Evolutionary conservation across 2,888 invertebrate species (phyloP).

Genomic region (Drosophila macrospina): DNA sequence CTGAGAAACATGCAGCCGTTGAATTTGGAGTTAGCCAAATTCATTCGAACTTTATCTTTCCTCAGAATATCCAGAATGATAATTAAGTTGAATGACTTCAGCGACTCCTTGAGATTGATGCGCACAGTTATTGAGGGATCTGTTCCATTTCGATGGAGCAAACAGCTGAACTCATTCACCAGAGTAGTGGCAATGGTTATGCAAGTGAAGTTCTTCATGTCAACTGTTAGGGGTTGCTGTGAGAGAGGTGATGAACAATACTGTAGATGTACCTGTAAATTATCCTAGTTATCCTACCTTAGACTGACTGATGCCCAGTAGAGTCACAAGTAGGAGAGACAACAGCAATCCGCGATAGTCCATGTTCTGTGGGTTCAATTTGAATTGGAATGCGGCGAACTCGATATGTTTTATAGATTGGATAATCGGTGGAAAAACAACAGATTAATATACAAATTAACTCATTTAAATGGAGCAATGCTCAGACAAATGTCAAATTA

Average conservation of each 20-base stretch:
- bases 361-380: conserved; percentile 11
- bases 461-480: conserved; percentile 7
- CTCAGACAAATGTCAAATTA: conserved; percentile 13
- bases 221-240: conserved; percentile 1
- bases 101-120: conserved; percentile 24
- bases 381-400: not conserved
- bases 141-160: not conserved
- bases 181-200: not conserved
- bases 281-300: conserved; percentile 7
- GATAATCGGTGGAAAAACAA: not conserved
- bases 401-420: conserved; percentile 2
- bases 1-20: conserved; percentile 62
- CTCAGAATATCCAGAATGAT: conserved; percentile 36
- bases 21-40: conserved; percentile 30
- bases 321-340: not conserved
- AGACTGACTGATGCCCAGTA: not conserved
- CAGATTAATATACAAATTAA: conserved; percentile 3
- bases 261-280: not conserved
- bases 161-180: conserved; percentile 23
- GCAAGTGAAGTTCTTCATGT: conserved; percentile 31
- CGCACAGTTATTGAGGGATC: not conserved
- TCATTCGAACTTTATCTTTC: conserved; percentile 47
- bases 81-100: conserved; percentile 19
- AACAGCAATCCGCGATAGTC: not conserved
- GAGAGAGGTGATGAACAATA: not conserved